Evolutionary conservation across 2,888 invertebrate genomes (phyloP), one percentile per base, ranked within the genome.

Genomic region (Myathropa florea): DNA sequence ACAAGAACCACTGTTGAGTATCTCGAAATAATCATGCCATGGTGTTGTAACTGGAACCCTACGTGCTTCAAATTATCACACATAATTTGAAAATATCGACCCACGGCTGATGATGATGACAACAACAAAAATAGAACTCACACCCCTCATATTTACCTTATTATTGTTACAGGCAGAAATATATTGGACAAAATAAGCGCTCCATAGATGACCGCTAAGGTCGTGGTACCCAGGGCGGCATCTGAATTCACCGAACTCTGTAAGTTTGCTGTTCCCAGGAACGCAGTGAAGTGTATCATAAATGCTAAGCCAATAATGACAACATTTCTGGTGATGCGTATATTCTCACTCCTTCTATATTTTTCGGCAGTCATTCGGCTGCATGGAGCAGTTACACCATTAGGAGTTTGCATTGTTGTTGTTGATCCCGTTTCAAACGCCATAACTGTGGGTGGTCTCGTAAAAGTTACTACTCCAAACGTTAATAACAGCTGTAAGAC

Each of bases 231-330:
- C 1, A 98, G 93, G 0, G 97, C 96, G 1, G 95, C 95, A 90
- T 96, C 96, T 21, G 96, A 95, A 92, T 98, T 97, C 73, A 98
- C 95, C 0, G 97, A 97, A 91, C 97, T 97, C 93, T 97, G 97
- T 55, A 97, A 93, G 92, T 97, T 97, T 67, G 96, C 96, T 1
- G 96, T 95, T 4, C 97, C 97, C 93, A 96, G 97, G 92, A 98
- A 98, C 4, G 98, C 97, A 0, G 97, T 98, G 93, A 98, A 97
- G 89, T 97, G 96, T 89, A 98, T 95, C 95, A 98, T 96, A 93
- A 98, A 98, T 0, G 97, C 97, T 83, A 97, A 93, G 1, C 98
- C 97, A 68, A 98, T 95, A 46, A 97, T 94, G 85, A 97, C 93
- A 59, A 98, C 95, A 92, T 98, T 98, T 90, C 96, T 96, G 91